phyloP scores from a whole-genome alignment of 2,797 vertebrate genomes.

The Ctenopoma kingsleyae region DNA sequence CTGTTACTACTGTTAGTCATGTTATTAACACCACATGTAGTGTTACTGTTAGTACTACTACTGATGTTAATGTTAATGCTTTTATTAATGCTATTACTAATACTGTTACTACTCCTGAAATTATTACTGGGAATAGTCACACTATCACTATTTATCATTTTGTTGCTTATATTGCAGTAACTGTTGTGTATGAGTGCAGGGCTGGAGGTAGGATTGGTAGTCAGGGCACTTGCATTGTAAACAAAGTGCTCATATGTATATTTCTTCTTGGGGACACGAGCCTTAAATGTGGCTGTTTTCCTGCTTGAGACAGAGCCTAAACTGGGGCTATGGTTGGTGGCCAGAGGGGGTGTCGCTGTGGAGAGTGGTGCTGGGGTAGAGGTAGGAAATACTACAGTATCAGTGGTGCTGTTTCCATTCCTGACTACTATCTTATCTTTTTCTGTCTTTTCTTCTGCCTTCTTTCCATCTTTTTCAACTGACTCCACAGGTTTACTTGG shows the following conservation, averaged over 20 bases:
- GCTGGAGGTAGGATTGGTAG: conserved; percentile 74
- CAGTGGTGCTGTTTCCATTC: conserved; percentile 60
- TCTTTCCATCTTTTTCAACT: conserved; percentile 48
- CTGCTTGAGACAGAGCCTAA: conserved; percentile 86
- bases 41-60: conserved; percentile 51
- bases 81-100: conserved; percentile 64
- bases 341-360: conserved; percentile 44
- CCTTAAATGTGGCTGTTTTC: conserved; percentile 94
- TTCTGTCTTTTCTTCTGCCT: conserved; percentile 66
- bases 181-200: conserved; percentile 68
- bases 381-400: conserved; percentile 67
- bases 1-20: conserved; percentile 57
- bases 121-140: conserved; percentile 54
- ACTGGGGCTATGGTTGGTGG: conserved; percentile 73
- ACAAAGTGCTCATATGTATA: conserved; percentile 87
- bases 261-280: conserved; percentile 90
- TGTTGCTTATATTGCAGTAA: conserved; percentile 67
- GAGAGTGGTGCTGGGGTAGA: conserved; percentile 59
- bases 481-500: conserved; percentile 70
- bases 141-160: conserved; percentile 50
- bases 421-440: conserved; percentile 59
- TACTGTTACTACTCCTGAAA: conserved; percentile 64
- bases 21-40: conserved; percentile 49
- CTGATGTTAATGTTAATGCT: conserved; percentile 48
- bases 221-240: conserved; percentile 65